These are phyloP conservation scores for Vanacampus margaritifer DNA, from an alignment of 2,113 vertebrate genomes.

Conservation along the genomic window DNA sequence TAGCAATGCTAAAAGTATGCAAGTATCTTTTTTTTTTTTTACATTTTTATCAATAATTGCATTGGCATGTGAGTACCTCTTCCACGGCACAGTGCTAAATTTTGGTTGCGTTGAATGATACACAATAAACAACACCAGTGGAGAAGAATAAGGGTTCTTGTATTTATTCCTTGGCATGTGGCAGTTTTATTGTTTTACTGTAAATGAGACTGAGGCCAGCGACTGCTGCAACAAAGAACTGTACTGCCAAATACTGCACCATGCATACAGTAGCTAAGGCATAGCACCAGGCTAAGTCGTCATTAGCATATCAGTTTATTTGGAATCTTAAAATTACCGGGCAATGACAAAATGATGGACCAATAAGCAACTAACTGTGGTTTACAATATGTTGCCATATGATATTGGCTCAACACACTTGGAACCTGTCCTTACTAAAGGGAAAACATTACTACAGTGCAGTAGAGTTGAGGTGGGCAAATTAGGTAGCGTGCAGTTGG, in stretches of 20 bases:
- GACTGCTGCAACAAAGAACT: not conserved
- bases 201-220: no score
- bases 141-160: not conserved
- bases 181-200: not conserved
- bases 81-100: not conserved
- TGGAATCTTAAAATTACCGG: not conserved
- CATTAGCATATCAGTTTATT: not conserved
- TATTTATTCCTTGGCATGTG: not conserved
- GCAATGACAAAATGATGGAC: no score
- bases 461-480: not conserved
- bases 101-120: not conserved
- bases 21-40: no score
- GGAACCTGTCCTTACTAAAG: not conserved
- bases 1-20: not conserved
- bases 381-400: not conserved
- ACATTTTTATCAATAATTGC: not conserved
- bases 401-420: not conserved
- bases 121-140: not conserved
- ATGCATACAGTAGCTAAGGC: not conserved
- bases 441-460: not conserved
- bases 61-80: not conserved
- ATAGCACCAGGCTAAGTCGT: not conserved
- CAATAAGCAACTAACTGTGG: no score
- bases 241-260: not conserved
- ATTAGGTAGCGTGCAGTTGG: not conserved